phyloP scores from a whole-genome alignment of 2,888 invertebrate species.

The Eristalinus sepulchralis region DNA sequence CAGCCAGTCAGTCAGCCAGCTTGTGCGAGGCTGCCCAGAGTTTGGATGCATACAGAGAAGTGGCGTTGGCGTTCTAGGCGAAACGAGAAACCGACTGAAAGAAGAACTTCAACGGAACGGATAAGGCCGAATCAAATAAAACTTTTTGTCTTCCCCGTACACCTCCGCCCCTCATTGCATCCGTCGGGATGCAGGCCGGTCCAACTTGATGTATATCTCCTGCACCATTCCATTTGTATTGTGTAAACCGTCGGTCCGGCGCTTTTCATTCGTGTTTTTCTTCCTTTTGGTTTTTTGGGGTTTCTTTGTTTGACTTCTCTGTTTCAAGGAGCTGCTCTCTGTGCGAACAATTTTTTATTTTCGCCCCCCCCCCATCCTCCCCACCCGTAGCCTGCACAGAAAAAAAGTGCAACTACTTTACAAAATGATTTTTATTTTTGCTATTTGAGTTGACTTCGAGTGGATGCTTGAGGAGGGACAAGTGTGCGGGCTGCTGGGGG shows the following conservation, averaged over 20 bases:
- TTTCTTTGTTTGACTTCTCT: conserved; percentile 63
- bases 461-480: conserved; percentile 33
- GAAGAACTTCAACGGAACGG: conserved; percentile 59
- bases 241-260: conserved; percentile 30
- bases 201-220: conserved; percentile 6
- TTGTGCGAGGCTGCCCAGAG: too few species aligned
- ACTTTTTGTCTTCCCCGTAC: conserved; percentile 32
- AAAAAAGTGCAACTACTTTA: conserved; percentile 65
- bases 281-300: conserved; percentile 39
- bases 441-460: conserved; percentile 55
- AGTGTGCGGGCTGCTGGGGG: background rate
- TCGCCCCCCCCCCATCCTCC: background rate
- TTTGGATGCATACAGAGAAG: background rate
- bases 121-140: conserved; percentile 69
- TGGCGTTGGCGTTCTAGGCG: conserved; percentile 36
- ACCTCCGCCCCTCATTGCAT: background rate
- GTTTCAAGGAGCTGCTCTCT: conserved; percentile 55
- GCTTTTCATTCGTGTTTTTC: conserved; percentile 1
- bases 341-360: conserved; percentile 23
- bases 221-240: conserved; percentile 31
- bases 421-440: conserved; percentile 63
- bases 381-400: background rate
- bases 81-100: conserved; percentile 17
- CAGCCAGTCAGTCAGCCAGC: too few species aligned
- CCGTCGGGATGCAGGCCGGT: background rate